A percentile compares a stretch with the other conserved stretches of the same genome.
These are phyloP conservation scores for Chrysolina oricalcia DNA, from an alignment of 2,888 invertebrate species.

Conservation along the genomic window DNA sequence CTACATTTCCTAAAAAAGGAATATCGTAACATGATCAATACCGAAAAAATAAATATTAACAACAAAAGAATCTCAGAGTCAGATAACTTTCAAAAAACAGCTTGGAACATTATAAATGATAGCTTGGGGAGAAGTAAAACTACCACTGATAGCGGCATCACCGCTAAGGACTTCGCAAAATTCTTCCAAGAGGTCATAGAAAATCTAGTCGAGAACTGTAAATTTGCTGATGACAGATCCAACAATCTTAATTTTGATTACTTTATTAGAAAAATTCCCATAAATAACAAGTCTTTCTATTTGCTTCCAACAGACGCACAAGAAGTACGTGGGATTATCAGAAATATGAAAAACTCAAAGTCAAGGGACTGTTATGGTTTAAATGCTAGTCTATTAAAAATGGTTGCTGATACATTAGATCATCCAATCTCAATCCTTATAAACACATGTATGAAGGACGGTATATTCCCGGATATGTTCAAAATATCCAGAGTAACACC, in stretches of 20 bases:
- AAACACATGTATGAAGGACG: too few relatives aligned
- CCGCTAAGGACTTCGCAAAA: too few relatives aligned
- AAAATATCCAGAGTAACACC: too few relatives aligned
- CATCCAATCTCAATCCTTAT: too few relatives aligned
- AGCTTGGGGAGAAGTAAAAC: slow-evolving; percentile 1
- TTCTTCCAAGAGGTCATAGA: slow-evolving; percentile 5
- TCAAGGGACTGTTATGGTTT: too few relatives aligned
- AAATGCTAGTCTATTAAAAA: too few relatives aligned
- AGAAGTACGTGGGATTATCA: too few relatives aligned
- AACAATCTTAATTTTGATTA: slow-evolving; percentile 1
- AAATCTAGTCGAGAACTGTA: slow-evolving; percentile 16
- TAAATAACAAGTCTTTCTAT: slow-evolving; percentile 11
- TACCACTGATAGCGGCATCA: too few relatives aligned
- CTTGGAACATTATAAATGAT: slow-evolving; percentile 18
- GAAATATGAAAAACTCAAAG: too few relatives aligned
- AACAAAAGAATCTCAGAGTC: slow-evolving; percentile 10
- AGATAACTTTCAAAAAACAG: slow-evolving; percentile 6
- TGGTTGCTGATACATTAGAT: too few relatives aligned
- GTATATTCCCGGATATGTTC: too few relatives aligned
- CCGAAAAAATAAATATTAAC: slow-evolving; percentile 6
- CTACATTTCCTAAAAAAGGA: neutral
- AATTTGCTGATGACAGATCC: slow-evolving; percentile 2
- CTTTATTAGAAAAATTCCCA: slow-evolving; percentile 15
- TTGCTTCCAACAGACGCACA: slow-evolving; percentile 14
- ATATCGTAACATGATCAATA: too few relatives aligned